Evolutionary conservation across 2,888 invertebrate species (phyloP).

Genomic region (Ypsolopha sequella): DNA sequence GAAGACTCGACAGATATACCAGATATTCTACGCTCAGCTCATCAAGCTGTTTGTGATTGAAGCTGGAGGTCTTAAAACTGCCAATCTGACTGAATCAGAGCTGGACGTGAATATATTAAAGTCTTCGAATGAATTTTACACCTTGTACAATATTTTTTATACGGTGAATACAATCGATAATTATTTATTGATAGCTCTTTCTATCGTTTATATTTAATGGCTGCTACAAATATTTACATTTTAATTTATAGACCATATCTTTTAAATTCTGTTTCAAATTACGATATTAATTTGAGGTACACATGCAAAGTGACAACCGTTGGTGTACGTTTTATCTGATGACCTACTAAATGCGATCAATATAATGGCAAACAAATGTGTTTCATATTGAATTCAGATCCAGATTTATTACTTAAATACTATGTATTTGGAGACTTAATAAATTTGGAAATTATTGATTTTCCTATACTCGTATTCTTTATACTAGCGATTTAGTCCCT

Average conservation of each 20-base stretch:
- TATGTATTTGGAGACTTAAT: no score
- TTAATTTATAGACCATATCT: no score
- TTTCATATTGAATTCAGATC: no score
- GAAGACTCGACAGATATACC: constrained; percentile 28
- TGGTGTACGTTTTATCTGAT: constrained; percentile 1
- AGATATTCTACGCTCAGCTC: constrained; percentile 47
- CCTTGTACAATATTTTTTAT: constrained; percentile 63
- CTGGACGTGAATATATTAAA: constrained; percentile 50
- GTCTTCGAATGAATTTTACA: constrained; percentile 57
- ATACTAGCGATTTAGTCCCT: no score
- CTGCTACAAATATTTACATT: no score
- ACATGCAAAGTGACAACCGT: constrained; percentile 1
- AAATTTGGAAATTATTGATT: no score
- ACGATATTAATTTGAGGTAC: background rate
- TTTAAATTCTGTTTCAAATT: no score
- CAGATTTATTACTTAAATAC: no score
- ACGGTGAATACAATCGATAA: constrained; percentile 44
- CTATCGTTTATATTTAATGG: background rate
- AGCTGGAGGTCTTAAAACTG: constrained; percentile 26
- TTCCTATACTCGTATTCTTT: no score
- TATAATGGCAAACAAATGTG: background rate
- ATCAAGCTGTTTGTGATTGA: constrained; percentile 54
- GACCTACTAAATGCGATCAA: background rate
- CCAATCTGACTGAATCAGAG: constrained; percentile 39
- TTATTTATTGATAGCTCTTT: background rate